Evolutionary conservation across 2,113 vertebrate genomes (phyloP).

Genomic region (human): GRCh38 chr1:119629001-119629500

Average conservation of each 20-base stretch:
- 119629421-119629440: not conserved
- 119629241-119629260: not conserved
- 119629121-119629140: not conserved
- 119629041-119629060: not conserved
- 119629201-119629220: not conserved
- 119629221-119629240: not conserved
- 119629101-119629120: not conserved
- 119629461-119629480: not conserved
- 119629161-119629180: not conserved
- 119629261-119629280: not conserved
- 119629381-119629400: not conserved
- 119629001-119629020: not conserved
- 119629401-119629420: not conserved
- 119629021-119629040: not conserved
- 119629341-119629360: not conserved
- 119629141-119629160: not conserved
- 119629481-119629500: not conserved
- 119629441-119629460: not conserved
- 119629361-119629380: constrained; percentile 3
- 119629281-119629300: not conserved
- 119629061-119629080: rapidly evolving
- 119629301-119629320: not conserved
- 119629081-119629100: no score
- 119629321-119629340: not conserved
- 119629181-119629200: not conserved